These are phyloP conservation scores for Mystacornis crossleyi DNA, from an alignment of 2,113 vertebrate species.

Conservation along the genomic window DNA sequence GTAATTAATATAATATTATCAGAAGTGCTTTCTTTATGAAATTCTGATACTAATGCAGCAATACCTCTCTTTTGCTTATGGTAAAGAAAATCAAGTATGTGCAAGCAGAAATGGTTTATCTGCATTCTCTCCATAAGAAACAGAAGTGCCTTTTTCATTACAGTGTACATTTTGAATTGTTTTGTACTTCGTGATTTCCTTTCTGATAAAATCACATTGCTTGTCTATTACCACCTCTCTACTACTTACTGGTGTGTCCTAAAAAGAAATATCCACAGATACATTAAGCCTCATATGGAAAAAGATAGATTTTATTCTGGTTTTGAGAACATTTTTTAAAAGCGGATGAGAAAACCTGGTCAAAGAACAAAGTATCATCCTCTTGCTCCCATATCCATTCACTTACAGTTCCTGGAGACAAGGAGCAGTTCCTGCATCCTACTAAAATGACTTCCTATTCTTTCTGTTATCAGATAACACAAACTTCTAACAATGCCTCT, in stretches of 20 bases:
- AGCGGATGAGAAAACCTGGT: neutral
- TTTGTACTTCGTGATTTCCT: neutral
- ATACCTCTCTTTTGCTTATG: neutral
- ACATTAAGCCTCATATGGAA: neutral
- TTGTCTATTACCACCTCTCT: neutral
- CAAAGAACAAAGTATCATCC: neutral
- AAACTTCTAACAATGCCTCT: neutral
- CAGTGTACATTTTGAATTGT: neutral
- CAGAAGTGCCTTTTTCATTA: neutral
- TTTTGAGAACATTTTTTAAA: neutral
- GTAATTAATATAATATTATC: neutral
- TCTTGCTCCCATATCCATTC: neutral
- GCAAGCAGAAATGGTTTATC: neutral
- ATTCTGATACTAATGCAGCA: neutral
- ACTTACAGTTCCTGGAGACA: neutral
- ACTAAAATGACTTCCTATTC: neutral
- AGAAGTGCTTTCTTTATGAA: neutral
- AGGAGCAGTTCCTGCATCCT: neutral
- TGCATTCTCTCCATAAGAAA: neutral
- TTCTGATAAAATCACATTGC: neutral
- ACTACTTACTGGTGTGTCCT: neutral
- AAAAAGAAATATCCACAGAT: neutral
- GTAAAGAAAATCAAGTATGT: neutral
- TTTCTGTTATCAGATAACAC: neutral
- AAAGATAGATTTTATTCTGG: neutral